These are phyloP conservation scores for Bibio marci DNA, from an alignment of 2,888 invertebrate species.

Conservation along the genomic window DNA sequence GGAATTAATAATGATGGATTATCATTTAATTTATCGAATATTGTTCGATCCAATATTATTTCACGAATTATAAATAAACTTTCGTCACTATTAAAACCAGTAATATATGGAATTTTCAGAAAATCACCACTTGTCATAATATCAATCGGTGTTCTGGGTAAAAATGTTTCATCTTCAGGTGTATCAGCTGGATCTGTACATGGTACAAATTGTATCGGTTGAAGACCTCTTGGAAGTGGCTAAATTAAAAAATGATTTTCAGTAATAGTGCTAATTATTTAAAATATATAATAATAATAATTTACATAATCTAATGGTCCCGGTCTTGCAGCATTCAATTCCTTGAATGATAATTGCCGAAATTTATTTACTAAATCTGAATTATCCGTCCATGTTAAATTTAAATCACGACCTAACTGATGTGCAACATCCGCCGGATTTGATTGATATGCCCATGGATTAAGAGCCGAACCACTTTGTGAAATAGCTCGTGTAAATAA, in stretches of 20 bases:
- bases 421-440: constrained; percentile 39
- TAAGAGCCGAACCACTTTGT: constrained; percentile 44
- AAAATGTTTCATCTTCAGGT: constrained; percentile 4
- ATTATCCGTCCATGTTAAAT: constrained; percentile 36
- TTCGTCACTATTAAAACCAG: constrained; percentile 8
- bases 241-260: background rate
- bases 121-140: constrained; percentile 7
- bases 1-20: constrained; percentile 7
- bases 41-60: background rate
- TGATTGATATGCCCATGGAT: constrained; percentile 37
- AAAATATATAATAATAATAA: background rate
- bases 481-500: constrained; percentile 44
- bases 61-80: constrained; percentile 7
- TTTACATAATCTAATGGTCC: background rate
- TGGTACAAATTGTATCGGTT: constrained; percentile 7
- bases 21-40: constrained; percentile 1
- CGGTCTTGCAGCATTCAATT: constrained; percentile 2
- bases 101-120: constrained; percentile 10
- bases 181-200: constrained; percentile 5
- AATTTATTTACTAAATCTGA: constrained; percentile 5
- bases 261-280: background rate
- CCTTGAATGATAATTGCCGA: background rate
- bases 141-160: constrained; percentile 6
- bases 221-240: constrained; percentile 7
- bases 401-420: constrained; percentile 37